phyloP scores from a whole-genome alignment of 2,888 invertebrate species.

The Drosophila acutilabella region DNA sequence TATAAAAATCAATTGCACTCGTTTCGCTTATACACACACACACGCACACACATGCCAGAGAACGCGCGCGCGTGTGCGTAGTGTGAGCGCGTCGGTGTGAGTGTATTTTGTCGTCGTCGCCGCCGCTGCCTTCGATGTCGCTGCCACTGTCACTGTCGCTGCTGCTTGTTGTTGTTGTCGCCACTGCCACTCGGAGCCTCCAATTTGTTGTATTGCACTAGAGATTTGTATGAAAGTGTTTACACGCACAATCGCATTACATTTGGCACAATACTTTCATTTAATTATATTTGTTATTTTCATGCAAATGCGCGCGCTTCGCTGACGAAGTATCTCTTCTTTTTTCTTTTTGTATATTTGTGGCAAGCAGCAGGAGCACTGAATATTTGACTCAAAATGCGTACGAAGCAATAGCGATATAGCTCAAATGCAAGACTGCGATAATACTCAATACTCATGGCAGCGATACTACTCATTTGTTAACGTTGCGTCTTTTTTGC shows the following conservation, averaged over 20 bases:
- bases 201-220: conserved; percentile 28
- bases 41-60: conserved; percentile 20
- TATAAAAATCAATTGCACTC: conserved; percentile 67
- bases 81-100: conserved; percentile 39
- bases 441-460: conserved; percentile 41
- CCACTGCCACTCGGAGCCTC: conserved; percentile 23
- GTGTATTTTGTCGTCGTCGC: conserved; percentile 46
- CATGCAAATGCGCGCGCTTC: conserved; percentile 49
- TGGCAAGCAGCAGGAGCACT: conserved; percentile 36
- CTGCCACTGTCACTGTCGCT: conserved; percentile 22
- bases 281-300: conserved; percentile 24
- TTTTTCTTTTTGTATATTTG: conserved; percentile 28
- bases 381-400: conserved; percentile 61
- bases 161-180: conserved; percentile 20
- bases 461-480: conserved; percentile 39
- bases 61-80: conserved; percentile 24
- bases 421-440: conserved; percentile 42
- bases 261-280: conserved; percentile 11
- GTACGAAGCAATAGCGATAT: conserved; percentile 52
- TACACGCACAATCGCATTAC: background rate
- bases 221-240: conserved; percentile 36
- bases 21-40: conserved; percentile 60
- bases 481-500: background rate
- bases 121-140: conserved; percentile 25
- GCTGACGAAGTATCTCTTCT: conserved; percentile 11